Percentiles rank a stretch among this genome's conserved stretches.
phyloP scores from a whole-genome alignment of 2,113 vertebrate species.

The Girardinichthys multiradiatus region DNA sequence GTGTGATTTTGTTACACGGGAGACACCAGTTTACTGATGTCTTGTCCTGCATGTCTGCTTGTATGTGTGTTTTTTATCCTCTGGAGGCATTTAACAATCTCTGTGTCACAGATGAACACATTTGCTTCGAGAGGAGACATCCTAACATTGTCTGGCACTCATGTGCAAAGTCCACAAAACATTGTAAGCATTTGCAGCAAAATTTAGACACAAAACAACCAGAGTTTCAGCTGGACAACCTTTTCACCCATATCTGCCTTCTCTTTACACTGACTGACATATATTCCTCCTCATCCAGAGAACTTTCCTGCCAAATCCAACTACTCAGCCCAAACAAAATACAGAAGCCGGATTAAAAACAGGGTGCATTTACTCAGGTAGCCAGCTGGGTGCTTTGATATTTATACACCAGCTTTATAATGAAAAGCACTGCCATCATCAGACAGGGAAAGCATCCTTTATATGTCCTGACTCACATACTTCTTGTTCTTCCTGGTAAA shows the following conservation, averaged over 20 bases:
- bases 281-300: conserved; percentile 12
- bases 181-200: conserved; percentile 38
- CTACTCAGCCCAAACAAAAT: conserved; percentile 40
- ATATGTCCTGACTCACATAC: conserved; percentile 39
- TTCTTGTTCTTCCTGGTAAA: conserved; percentile 52
- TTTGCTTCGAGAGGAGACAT: conserved; percentile 28
- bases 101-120: conserved; percentile 33
- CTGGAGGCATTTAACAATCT: conserved; percentile 22
- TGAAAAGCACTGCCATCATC: conserved; percentile 48
- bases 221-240: conserved; percentile 18
- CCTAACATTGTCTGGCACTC: conserved; percentile 49
- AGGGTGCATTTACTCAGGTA: conserved; percentile 25
- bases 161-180: conserved; percentile 58
- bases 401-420: conserved; percentile 45
- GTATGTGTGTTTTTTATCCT: conserved; percentile 19
- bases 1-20: conserved; percentile 13
- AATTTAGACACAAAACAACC: conserved; percentile 25
- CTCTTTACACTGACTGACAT: background rate
- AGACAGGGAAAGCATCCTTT: conserved; percentile 43
- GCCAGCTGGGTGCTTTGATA: conserved; percentile 35
- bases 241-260: background rate
- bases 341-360: conserved; percentile 56
- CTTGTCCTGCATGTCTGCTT: conserved; percentile 19
- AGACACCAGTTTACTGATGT: conserved; percentile 33
- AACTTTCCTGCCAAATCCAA: conserved; percentile 11